Base-by-base conservation (phyloP, 1,140 invertebrate species). In the Megathymus violae region DNA sequence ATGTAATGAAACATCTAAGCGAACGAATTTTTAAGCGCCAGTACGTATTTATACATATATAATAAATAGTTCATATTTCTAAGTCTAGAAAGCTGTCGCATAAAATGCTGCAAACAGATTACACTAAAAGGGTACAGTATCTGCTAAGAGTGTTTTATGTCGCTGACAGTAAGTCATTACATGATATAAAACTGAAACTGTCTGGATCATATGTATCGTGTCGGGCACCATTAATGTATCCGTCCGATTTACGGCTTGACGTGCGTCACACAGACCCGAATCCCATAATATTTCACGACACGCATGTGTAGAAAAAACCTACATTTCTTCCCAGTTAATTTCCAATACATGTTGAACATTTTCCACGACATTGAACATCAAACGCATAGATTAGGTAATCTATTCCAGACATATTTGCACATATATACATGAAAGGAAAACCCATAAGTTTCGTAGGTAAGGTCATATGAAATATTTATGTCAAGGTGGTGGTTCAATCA, bases 131-230 rank as follows among this genome's bases (percentile, higher is more conserved):
- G 13, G 25, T 14, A 19, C 15, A 44, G n/a, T 56, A 56, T 56
- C 14, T 44, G 3, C 15, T 25, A 10, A 58, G 16, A 46, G 40
- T 44, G 40, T 65, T 62, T 56, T 64, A 70, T 67, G 31, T 44
- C 10, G 13, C 61, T 19, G 67, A 62, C 63, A 64, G 62, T 52
- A 44, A 46, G 67, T 68, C 52, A 34, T 63, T 46, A 63, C 61
- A 47, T 50, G 50, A 63, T 67, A 64, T 73, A 73, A 73, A 73
- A 56, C 61, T 41, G 67, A 62, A 70, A 67, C 62, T 64, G 64
- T 67, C 67, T 62, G 59, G 22, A 62, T 56, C 61, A 17, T 63
- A 58, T 63, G 54, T 66, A 48, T 46, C 63, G 44, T 52, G 66
- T 63, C 47, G 38, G 52, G 58, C 69, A 68, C 52, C 63, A 69